Evolutionary conservation across 1,140 invertebrate species (phyloP).

Genomic region (Cepaea nemoralis): DNA sequence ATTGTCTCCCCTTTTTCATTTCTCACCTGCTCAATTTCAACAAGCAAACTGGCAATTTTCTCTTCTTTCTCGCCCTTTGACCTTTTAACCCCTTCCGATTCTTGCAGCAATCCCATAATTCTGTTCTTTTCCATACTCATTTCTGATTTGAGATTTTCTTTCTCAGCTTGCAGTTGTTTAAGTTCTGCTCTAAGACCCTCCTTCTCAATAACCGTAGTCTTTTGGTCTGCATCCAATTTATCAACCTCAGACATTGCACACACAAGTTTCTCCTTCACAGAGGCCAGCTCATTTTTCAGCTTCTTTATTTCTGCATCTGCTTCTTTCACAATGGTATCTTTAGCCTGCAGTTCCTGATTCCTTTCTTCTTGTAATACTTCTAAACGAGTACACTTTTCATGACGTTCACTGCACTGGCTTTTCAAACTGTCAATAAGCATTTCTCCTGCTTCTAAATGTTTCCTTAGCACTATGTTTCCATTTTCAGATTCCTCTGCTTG

Average conservation of each 20-base stretch:
- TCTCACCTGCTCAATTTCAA: not conserved
- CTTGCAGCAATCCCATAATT: constrained; percentile 18
- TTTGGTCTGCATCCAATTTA: not conserved
- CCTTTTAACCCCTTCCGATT: constrained; percentile 15
- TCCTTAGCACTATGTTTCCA: not conserved
- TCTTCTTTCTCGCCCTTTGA: constrained; percentile 25
- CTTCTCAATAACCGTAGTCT: not conserved
- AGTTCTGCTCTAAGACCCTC: not conserved
- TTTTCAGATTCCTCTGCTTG: not conserved
- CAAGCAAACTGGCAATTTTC: not conserved
- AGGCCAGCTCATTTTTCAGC: not conserved
- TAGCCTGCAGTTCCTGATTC: not conserved
- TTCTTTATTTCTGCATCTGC: not conserved
- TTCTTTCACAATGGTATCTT: not conserved
- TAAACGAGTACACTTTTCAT: not conserved
- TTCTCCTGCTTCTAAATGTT: not conserved
- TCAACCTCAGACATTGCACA: not conserved
- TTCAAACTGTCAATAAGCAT: not conserved
- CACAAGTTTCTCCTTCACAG: not conserved
- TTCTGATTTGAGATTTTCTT: not conserved
- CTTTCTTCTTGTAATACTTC: constrained; percentile 2
- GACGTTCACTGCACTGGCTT: not conserved
- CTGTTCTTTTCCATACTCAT: constrained; percentile 17
- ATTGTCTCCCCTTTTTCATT: not conserved
- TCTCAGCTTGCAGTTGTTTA: not conserved